A percentile compares a stretch with the other conserved stretches of the same genome.
Evolutionary conservation across 1,140 invertebrate genomes (phyloP).

Genomic region (Ephestia elutella): DNA sequence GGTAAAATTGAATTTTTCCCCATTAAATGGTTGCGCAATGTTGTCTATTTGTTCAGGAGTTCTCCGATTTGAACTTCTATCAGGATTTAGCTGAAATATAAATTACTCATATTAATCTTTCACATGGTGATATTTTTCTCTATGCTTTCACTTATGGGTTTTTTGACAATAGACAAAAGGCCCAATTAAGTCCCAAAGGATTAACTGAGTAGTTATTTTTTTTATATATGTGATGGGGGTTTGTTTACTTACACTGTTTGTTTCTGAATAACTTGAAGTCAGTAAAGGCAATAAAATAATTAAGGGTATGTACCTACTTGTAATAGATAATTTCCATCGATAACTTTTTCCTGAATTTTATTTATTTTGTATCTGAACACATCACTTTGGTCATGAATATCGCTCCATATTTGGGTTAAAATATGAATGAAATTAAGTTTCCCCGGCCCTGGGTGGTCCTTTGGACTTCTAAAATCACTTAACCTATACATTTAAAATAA

Average conservation of each 20-base stretch:
- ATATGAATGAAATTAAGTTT: conserved; percentile 20
- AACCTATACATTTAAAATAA: background rate
- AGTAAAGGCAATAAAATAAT: background rate
- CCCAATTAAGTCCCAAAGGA: too few relatives aligned
- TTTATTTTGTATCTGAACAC: conserved; percentile 56
- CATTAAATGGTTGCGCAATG: conserved; percentile 77
- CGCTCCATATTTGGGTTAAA: conserved; percentile 41
- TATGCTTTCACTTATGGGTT: too few relatives aligned
- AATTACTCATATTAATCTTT: too few relatives aligned
- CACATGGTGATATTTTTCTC: too few relatives aligned
- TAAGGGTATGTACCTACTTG: conserved; percentile 41
- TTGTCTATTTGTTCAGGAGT: conserved; percentile 76
- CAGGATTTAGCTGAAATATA: conserved; percentile 78
- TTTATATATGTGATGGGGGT: too few relatives aligned
- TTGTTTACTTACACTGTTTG: too few relatives aligned
- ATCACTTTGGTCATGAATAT: conserved; percentile 32
- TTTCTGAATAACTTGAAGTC: too few relatives aligned
- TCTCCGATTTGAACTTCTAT: conserved; percentile 76
- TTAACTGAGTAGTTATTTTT: too few relatives aligned
- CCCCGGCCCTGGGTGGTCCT: background rate
- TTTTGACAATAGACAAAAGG: too few relatives aligned
- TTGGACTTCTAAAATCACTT: background rate
- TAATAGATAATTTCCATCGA: conserved; percentile 44
- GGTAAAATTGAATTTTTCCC: conserved; percentile 80
- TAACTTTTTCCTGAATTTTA: conserved; percentile 36